These are phyloP conservation scores for Passer montanus DNA, from an alignment of 2,113 vertebrate species.

Conservation along the genomic window DNA sequence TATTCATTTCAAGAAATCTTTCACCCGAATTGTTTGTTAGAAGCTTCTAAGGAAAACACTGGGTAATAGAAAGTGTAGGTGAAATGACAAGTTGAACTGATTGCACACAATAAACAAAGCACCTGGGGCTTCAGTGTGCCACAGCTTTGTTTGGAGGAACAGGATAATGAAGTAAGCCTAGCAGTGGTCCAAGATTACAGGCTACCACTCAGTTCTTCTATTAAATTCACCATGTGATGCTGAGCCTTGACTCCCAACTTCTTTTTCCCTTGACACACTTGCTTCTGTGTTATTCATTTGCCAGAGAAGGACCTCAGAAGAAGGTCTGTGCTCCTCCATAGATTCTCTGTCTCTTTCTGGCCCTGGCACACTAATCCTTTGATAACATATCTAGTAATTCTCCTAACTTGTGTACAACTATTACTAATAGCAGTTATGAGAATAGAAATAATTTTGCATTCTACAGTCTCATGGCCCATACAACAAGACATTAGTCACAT, in stretches of 20 bases:
- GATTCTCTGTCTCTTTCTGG: neutral
- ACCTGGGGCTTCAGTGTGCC: neutral
- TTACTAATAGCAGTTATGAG: neutral
- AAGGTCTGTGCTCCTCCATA: neutral
- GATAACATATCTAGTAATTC: no score
- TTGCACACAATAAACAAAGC: neutral
- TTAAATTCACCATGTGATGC: neutral
- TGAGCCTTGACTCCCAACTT: neutral
- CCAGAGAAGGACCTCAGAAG: neutral
- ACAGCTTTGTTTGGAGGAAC: neutral
- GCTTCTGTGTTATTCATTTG: neutral
- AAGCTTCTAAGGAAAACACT: neutral
- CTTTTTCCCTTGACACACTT: neutral
- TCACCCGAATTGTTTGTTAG: neutral
- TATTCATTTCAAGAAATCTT: slow-evolving; percentile 7
- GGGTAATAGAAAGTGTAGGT: slow-evolving; percentile 3
- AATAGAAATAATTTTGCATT: neutral
- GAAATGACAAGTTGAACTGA: slow-evolving; percentile 19
- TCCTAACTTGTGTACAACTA: neutral
- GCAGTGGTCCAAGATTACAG: neutral
- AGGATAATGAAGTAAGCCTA: neutral
- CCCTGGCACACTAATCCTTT: neutral
- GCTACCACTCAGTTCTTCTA: neutral
- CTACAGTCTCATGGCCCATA: neutral
- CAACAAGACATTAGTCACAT: neutral